Evolutionary conservation across 2,797 vertebrate genomes (phyloP).

Genomic region (Lepus oiostolus): DNA sequence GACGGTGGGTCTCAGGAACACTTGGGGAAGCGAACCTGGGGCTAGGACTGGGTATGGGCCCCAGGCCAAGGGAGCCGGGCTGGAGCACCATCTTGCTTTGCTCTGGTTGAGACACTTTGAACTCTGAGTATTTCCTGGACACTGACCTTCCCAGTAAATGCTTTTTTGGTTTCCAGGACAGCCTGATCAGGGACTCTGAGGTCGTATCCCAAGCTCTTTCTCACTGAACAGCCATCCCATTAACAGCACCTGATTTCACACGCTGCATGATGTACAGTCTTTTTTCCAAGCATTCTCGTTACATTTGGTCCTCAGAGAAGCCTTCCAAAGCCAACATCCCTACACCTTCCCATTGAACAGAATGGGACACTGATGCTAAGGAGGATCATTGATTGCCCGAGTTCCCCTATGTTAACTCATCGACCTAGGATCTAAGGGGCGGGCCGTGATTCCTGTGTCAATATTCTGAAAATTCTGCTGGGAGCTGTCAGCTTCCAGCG

Average conservation of each 20-base stretch:
- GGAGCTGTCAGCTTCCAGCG: not conserved
- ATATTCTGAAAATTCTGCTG: not conserved
- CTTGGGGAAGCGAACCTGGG: not conserved
- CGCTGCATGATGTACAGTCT: fast-evolving
- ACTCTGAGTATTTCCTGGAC: not conserved
- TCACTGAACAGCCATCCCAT: not conserved
- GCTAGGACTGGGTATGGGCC: not conserved
- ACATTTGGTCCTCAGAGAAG: not conserved
- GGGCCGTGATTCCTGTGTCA: not conserved
- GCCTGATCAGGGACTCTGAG: not conserved
- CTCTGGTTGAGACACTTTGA: not conserved
- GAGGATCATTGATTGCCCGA: not conserved
- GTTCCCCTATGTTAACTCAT: not conserved
- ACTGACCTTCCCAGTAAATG: not conserved
- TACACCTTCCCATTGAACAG: not conserved
- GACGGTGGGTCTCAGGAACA: no score
- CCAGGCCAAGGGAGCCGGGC: not conserved
- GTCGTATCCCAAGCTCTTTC: not conserved
- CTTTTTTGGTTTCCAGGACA: not conserved
- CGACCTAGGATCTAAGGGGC: not conserved
- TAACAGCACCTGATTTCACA: fast-evolving
- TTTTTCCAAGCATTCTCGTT: not conserved
- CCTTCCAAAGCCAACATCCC: not conserved
- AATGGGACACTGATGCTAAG: not conserved
- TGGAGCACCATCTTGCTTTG: not conserved